Conservation (phyloP, 2,113 vertebrate species). For the Syrrhaptes paradoxus region DNA sequence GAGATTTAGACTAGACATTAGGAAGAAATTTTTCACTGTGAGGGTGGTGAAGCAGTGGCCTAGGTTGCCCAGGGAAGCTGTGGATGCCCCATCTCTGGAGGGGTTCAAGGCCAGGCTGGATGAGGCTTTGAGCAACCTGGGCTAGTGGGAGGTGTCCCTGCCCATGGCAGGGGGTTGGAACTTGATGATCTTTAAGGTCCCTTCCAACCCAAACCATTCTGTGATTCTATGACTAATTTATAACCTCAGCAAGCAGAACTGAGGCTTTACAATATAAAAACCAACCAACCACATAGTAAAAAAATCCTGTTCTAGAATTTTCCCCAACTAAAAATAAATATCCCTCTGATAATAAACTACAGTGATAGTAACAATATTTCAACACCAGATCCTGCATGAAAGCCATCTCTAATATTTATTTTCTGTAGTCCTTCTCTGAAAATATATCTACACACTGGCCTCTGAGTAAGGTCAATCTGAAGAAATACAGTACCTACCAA, state of each 20-base stretch:
- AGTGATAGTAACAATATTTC: background rate
- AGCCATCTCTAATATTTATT: background rate
- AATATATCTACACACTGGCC: background rate
- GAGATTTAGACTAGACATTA: no score
- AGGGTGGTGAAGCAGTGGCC: no score
- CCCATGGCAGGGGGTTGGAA: no score
- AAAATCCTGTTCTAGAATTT: background rate
- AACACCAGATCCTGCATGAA: background rate
- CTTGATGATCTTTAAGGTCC: no score
- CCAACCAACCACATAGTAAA: background rate
- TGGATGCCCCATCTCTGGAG: no score
- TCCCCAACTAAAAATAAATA: background rate
- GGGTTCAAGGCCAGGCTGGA: no score
- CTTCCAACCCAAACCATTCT: no score
- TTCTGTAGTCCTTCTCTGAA: background rate
- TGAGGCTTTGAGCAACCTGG: no score
- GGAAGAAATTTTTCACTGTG: no score
- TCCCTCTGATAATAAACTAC: background rate
- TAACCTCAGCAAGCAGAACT: background rate
- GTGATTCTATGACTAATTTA: background rate
- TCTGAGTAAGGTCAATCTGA: background rate
- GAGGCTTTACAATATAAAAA: background rate
- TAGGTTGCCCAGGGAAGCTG: no score
- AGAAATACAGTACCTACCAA: background rate
- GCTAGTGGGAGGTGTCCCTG: no score